Percentiles rank a stretch among this genome's conserved stretches.
phyloP scores from a whole-genome alignment of 1,140 invertebrate genomes.

The Cydia splendana region DNA sequence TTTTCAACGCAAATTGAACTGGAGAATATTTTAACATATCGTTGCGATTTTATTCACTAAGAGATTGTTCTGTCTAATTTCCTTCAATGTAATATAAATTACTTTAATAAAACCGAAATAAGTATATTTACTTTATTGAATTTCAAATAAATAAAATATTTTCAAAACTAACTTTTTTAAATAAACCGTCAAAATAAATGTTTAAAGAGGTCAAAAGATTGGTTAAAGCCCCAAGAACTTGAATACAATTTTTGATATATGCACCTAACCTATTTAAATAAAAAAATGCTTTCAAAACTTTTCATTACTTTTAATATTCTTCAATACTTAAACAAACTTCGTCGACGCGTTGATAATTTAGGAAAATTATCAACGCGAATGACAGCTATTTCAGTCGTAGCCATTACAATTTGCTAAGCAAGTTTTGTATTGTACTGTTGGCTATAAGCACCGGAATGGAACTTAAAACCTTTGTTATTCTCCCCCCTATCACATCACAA shows the following conservation, averaged over 20 bases:
- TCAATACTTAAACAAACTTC: background rate
- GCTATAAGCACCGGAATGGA: conserved; percentile 35
- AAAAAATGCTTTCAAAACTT: background rate
- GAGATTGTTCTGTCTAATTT: too few species aligned
- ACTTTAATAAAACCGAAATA: too few species aligned
- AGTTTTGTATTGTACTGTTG: background rate
- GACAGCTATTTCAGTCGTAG: conserved; percentile 6
- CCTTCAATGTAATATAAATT: too few species aligned
- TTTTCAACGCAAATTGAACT: conserved; percentile 70
- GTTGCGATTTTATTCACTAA: conserved; percentile 43
- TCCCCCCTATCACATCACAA: conserved; percentile 59
- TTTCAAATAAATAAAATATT: too few species aligned
- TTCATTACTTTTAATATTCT: background rate
- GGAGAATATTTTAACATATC: conserved; percentile 63
- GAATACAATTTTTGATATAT: background rate
- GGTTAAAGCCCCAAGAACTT: too few species aligned
- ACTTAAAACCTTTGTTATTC: conserved; percentile 64
- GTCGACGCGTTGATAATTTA: too few species aligned
- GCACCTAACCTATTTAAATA: background rate
- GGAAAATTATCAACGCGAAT: background rate
- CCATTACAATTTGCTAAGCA: conserved; percentile 30
- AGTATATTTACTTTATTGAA: too few species aligned
- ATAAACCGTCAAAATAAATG: too few species aligned
- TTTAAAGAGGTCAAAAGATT: too few species aligned
- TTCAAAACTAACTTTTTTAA: too few species aligned